A percentile compares a stretch with the other conserved stretches of the same genome.
Evolutionary conservation across 2,888 invertebrate species (phyloP).

Genomic region (Ochropleura plecta): DNA sequence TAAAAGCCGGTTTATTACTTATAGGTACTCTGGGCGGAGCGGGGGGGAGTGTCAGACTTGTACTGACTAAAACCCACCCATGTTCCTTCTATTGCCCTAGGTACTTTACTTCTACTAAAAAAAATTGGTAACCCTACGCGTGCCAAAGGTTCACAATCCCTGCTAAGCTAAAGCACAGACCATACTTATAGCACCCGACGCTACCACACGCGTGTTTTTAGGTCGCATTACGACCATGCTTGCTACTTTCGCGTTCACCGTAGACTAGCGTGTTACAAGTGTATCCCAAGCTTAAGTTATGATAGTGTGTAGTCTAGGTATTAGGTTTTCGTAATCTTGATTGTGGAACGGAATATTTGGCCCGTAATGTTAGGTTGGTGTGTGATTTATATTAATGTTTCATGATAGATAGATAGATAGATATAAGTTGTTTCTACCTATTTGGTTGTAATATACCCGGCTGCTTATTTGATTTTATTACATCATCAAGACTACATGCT

Average conservation of each 20-base stretch:
- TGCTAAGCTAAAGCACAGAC: constrained; percentile 6
- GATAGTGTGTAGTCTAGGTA: constrained; percentile 34
- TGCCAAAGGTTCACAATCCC: constrained; percentile 6
- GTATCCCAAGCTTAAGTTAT: constrained; percentile 33
- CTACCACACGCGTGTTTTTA: constrained; percentile 13
- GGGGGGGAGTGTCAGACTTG: too few species aligned
- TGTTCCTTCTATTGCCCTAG: too few species aligned
- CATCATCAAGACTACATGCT: constrained; percentile 9
- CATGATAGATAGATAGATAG: constrained; percentile 16
- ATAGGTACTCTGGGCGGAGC: too few species aligned
- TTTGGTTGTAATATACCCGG: constrained; percentile 14
- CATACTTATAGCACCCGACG: constrained; percentile 23
- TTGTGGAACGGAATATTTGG: constrained; percentile 51
- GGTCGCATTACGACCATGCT: constrained; percentile 1
- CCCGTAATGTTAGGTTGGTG: constrained; percentile 31
- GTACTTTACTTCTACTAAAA: too few species aligned
- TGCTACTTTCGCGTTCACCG: constrained; percentile 9
- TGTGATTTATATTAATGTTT: constrained; percentile 49
- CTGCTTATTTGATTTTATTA: constrained; percentile 1
- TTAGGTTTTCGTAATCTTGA: constrained; percentile 47
- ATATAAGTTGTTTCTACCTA: constrained; percentile 25
- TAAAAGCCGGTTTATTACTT: too few species aligned
- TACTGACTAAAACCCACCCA: too few species aligned
- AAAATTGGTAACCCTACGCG: too few species aligned
- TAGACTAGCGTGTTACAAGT: constrained; percentile 33